Evolutionary conservation across 2,888 invertebrate genomes (phyloP), one percentile per base, ranked within the genome.

Genomic region (Callyntrura guangdongensis): DNA sequence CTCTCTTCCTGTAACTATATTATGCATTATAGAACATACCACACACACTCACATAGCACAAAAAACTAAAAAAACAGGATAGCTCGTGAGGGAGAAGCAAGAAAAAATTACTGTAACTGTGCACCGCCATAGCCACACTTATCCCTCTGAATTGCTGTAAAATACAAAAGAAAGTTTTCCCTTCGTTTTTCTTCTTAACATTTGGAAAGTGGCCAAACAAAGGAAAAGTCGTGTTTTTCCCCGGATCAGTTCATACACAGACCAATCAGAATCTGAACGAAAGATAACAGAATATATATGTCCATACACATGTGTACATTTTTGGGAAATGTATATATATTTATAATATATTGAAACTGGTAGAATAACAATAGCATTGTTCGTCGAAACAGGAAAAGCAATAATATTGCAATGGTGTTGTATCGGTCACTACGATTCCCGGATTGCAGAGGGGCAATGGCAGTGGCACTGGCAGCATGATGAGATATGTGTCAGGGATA

Each of bases 191-290:
- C 64, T 72, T 82, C 74, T 64, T 61, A 83, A 74, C 83, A 59
- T 74, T 83, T 89, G 88, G 88, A 89, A 83, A 82, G 61, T 83
- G 74, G 88, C 88, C 88, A 89, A 89, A 89, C 72, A 89, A 72
- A 74, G 61, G 88, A 64, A 72, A 74, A 83, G 82, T 59, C 83
- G 82, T 89, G 82, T 89, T 89, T 89, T 89, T 83, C 74, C 74
- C 74, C 20, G 74, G 88, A 83, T 89, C 83, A 83, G 36, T 72
- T 88, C 59, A 88, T 88, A 74, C 69, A 83, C 88, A 17, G 59
- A 83, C 69, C 81, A 89, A 69, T 69, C 45, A 49, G 64, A 82
- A 72, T 83, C 69, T 61, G 47, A 79, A 79, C 49, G 79, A 56
- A 25, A 83, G 72, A 83, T 83, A 72, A 89, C 59, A 22, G 49